Evolutionary conservation across 2,888 invertebrate genomes (phyloP).

Genomic region (Andrena chrysosceles): DNA sequence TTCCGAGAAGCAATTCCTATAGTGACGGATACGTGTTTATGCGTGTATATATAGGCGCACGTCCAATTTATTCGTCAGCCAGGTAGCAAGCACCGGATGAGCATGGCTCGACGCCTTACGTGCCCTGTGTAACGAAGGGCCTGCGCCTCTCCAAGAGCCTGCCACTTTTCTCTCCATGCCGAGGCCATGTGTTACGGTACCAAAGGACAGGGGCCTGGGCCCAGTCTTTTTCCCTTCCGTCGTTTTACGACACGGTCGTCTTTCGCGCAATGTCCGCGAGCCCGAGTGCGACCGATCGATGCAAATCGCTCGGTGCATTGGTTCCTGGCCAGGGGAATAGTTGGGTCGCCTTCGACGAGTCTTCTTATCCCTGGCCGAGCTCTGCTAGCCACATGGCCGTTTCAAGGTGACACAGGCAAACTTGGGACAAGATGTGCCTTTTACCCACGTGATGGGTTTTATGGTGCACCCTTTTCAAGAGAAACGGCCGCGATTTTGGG

Average conservation of each 20-base stretch:
- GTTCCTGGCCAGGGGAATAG: not conserved
- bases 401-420: not conserved
- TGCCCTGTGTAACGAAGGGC: conserved; percentile 69
- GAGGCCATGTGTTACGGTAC: conserved; percentile 64
- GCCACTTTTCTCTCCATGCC: conserved; percentile 32
- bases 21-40: conserved; percentile 28
- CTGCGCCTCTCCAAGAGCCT: not conserved
- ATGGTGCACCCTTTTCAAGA: not conserved
- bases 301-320: not conserved
- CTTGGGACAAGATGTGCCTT: too few relatives aligned
- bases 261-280: conserved; percentile 1
- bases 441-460: conserved; percentile 13
- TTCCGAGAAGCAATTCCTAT: conserved; percentile 54
- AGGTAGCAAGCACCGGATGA: conserved; percentile 80
- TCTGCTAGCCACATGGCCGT: conserved; percentile 18
- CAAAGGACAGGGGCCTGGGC: conserved; percentile 36
- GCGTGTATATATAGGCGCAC: conserved; percentile 41
- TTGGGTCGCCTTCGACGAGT: not conserved
- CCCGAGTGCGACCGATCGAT: not conserved
- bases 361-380: not conserved
- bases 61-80: conserved; percentile 79
- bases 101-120: conserved; percentile 74
- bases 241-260: not conserved
- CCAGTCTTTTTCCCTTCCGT: conserved; percentile 16
- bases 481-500: too few relatives aligned